Base-by-base conservation (phyloP, 1,140 invertebrate genomes). In the Geopemphigus sp. region DNA sequence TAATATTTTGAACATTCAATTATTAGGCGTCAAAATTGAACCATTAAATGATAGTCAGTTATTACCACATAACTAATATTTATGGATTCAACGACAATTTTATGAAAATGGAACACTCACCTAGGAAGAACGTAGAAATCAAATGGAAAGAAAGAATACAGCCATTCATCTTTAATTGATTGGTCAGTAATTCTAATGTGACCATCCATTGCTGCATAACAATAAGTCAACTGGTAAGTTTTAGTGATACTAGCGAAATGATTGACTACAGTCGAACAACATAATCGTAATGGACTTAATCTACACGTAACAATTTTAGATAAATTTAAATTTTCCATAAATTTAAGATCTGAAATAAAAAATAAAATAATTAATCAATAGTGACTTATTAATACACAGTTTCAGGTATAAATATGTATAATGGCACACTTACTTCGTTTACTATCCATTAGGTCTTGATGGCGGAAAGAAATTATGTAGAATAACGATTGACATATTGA, bases 161-260 rank as follows among this genome's bases (percentile, higher is more conserved):
- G 82, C 39, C 83, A 85, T 32, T 87, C 85, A 74, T 87, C 85
- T 80, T 86, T 85, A 5, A 80, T 53, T 10, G 45, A 56, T 45
- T 64, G 53, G 1, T 57, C 66, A 17, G 57, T 47, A 11, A 82
- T 29, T 15, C 61, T 70, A 15, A 80, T 68, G 10, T 56, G 32
- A 29, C 59, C 90, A 83, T 97, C 94, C 54, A 98, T 92, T 59
- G 97, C 89, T 0, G 94, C 89, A 85, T 95, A 92, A 86, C 95
- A 98, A 86, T 97, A 97, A 5, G 93, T 94, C 64, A 98, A 87
- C 84, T 97, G 95, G 85, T 96, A 93, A 22, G 90, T 90, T 82
- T 93, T 89, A 2, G 94, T 91, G 8, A 96, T 89, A 0, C 91
- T 90, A 1, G 95, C 93, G 87, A 98, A 98, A 32, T 92, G 92